These are phyloP conservation scores for Plumapathes pennacea DNA, from an alignment of 92 coral and sea anemone species.

Conservation along the genomic window DNA sequence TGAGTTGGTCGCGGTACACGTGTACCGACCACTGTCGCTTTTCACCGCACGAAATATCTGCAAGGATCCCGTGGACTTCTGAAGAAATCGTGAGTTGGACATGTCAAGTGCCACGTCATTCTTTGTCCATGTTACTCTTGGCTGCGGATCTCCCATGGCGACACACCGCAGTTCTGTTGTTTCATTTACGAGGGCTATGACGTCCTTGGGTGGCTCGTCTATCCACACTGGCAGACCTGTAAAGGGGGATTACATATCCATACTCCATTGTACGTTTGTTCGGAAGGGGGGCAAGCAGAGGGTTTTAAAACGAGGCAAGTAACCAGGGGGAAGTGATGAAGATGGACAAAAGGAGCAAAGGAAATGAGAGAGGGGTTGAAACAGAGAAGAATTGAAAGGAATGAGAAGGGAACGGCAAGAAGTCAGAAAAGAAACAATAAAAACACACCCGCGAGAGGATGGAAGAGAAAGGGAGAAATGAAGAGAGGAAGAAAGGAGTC, in stretches of 20 bases:
- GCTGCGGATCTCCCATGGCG: constrained; percentile 64
- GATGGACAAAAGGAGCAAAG: too few relatives aligned
- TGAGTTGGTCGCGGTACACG: constrained; percentile 59
- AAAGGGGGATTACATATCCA: not conserved
- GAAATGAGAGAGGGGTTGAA: too few relatives aligned
- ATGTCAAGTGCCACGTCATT: constrained; percentile 42
- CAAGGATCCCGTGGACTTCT: constrained; percentile 63
- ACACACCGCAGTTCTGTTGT: constrained; percentile 69
- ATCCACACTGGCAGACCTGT: constrained; percentile 69
- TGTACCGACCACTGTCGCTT: constrained; percentile 62
- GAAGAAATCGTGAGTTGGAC: constrained; percentile 45
- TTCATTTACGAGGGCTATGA: constrained; percentile 57
- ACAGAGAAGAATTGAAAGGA: too few relatives aligned
- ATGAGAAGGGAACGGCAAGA: too few relatives aligned
- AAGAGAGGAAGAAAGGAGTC: too few relatives aligned
- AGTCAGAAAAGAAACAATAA: too few relatives aligned
- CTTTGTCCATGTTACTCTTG: constrained; percentile 70
- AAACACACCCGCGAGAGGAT: too few relatives aligned
- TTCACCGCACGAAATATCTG: constrained; percentile 55
- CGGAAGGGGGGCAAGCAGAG: not conserved
- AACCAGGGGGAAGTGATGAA: too few relatives aligned
- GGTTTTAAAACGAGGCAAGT: not conserved
- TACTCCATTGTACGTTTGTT: not conserved
- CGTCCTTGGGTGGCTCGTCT: constrained; percentile 67
- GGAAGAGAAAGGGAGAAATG: too few relatives aligned